Base-by-base conservation (phyloP, 2,113 vertebrate genomes). In the Perognathus longimembris region DNA sequence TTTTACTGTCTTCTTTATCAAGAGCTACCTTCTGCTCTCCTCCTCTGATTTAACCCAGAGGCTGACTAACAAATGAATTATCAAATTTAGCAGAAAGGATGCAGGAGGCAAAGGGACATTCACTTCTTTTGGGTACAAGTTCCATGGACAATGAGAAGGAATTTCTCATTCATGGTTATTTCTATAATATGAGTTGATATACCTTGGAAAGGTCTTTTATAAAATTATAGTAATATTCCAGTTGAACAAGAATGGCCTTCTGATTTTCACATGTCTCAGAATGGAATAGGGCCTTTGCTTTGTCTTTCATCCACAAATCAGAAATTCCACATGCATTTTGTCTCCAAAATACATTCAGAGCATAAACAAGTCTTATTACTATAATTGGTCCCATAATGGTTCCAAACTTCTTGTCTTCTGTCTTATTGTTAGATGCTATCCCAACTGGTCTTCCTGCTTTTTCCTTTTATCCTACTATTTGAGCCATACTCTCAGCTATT, bases 41-140 rank as follows among this genome's bases (percentile, higher is more conserved):
- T 80, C 64, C 34, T 75, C 40, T 88, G 54, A 45, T 73, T 45
- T 24, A 57, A 21, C 38, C n/a, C 76, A 36, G 18, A 32, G 26
- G 59, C 73, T 92, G 36, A 84, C 0, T 70, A 69, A 22, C 26
- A 57, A 77, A 34, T 75, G 34, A 78, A 74, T 74, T 86, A 81
- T 84, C 93, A 50, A 94, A 87, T 82, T 86, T 73, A 81, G 70
- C 77, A 86, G 32, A 77, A 71, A 45, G 0, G 63, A 45, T n/a
- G 3, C 40, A 73, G 30, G 71, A 10, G 22, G 61, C 26, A 80
- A 90, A 20, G 36, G 40, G 73, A 61, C 59, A 40, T 17, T 89
- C 28, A 34, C 1, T 67, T 75, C 11, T 79, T 71, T 64, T 84
- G 17, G 4, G 2, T 36, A 18, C 24, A 85, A 64, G 9, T 70